phyloP scores from a whole-genome alignment of 2,888 invertebrate species.

The Creontiades dilutus region DNA sequence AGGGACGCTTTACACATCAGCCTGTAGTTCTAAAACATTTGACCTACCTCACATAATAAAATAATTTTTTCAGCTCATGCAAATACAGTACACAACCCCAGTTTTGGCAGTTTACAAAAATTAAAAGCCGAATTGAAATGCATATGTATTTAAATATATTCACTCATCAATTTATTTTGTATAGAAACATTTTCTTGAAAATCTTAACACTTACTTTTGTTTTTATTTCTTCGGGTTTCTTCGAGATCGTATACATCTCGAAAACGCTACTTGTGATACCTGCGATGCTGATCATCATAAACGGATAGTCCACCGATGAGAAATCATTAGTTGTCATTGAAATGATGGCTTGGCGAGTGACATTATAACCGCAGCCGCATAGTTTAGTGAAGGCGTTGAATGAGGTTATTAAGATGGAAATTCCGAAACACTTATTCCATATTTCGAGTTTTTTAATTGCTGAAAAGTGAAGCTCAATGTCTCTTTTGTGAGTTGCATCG shows the following conservation, averaged over 20 bases:
- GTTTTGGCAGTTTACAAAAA: no score
- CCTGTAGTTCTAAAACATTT: no score
- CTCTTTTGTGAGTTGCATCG: background rate
- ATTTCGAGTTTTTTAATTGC: background rate
- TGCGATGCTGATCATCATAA: background rate
- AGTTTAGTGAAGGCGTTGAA: background rate
- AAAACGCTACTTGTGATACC: background rate
- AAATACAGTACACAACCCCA: no score
- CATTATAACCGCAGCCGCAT: background rate
- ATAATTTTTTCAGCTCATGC: no score
- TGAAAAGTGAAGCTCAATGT: background rate
- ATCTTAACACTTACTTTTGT: background rate
- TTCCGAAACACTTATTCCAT: constrained; percentile 1
- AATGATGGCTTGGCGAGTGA: background rate
- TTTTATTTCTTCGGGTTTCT: background rate
- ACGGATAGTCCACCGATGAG: background rate
- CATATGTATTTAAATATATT: no score
- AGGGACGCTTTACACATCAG: no score
- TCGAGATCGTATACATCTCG: background rate
- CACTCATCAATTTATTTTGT: no score
- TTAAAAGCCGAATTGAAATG: no score
- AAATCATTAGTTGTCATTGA: background rate
- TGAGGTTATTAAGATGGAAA: background rate
- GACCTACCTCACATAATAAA: no score
- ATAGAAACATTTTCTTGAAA: no score